These are phyloP conservation scores for Aurelia coerulea DNA, from an alignment of 30 jellyfish, hydroid and myxozoan genomes.

Conservation along the genomic window DNA sequence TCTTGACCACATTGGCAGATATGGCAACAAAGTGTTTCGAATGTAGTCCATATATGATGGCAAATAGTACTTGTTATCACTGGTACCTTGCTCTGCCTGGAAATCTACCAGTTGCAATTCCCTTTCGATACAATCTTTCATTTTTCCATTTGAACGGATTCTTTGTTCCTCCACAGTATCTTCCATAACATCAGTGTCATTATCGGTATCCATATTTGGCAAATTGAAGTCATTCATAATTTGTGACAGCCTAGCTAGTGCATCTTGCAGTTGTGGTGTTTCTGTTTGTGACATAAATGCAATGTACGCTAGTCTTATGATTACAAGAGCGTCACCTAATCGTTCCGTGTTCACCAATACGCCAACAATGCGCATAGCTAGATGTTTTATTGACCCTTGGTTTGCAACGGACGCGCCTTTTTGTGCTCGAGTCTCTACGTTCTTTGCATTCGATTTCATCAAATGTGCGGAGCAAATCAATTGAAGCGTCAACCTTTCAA, in stretches of 20 bases:
- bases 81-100: too few species aligned
- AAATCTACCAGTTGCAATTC: too few species aligned
- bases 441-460: background rate
- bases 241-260: background rate
- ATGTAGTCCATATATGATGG: too few species aligned
- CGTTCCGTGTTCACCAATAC: background rate
- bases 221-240: background rate
- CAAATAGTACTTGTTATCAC: background rate
- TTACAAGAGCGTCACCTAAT: background rate
- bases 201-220: too few species aligned
- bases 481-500: background rate
- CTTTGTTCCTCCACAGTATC: too few species aligned
- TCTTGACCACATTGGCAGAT: too few species aligned
- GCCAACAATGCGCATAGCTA: background rate
- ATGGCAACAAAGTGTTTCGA: too few species aligned
- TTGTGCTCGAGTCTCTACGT: background rate
- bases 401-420: background rate
- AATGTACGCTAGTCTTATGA: background rate
- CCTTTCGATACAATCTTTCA: too few species aligned
- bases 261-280: background rate
- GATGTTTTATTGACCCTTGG: background rate
- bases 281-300: background rate
- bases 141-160: too few species aligned
- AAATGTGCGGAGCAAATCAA: slow-evolving; percentile 12
- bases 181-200: too few species aligned